Conservation (phyloP, 2,888 invertebrate genomes). For the Eristalis tenax region DNA sequence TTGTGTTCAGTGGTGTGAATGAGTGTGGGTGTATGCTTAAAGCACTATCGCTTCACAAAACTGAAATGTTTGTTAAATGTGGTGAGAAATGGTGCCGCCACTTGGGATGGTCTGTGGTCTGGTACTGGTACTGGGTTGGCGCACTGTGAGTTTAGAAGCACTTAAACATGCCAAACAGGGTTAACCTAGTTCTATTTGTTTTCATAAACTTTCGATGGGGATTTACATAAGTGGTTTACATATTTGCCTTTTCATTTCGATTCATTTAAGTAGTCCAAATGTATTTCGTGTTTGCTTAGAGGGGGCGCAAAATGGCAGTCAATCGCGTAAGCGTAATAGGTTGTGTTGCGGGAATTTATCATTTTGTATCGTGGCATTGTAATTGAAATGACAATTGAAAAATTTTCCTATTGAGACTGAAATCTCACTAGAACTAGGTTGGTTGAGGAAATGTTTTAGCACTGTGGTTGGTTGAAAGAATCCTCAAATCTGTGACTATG, state of each 20-base stretch:
- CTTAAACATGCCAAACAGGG: conserved; percentile 45
- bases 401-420: too few species aligned
- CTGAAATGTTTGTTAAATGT: conserved; percentile 54
- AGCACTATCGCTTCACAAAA: conserved; percentile 29
- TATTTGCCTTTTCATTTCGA: neutral
- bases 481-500: too few species aligned
- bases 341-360: neutral
- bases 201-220: conserved; percentile 48
- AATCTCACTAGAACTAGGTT: too few species aligned
- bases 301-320: neutral
- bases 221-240: conserved; percentile 32
- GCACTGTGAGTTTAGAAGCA: conserved; percentile 46
- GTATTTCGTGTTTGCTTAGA: neutral
- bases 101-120: conserved; percentile 48
- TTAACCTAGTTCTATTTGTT: conserved; percentile 58
- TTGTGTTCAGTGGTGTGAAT: neutral
- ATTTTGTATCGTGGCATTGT: neutral
- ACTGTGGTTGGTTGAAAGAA: too few species aligned
- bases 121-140: neutral
- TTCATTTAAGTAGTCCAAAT: neutral
- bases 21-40: neutral
- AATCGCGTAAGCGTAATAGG: neutral
- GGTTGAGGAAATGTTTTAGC: too few species aligned
- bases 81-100: conserved; percentile 50
- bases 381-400: neutral